phyloP scores from a whole-genome alignment of 2,797 vertebrate species.

The Danio tinwini region DNA sequence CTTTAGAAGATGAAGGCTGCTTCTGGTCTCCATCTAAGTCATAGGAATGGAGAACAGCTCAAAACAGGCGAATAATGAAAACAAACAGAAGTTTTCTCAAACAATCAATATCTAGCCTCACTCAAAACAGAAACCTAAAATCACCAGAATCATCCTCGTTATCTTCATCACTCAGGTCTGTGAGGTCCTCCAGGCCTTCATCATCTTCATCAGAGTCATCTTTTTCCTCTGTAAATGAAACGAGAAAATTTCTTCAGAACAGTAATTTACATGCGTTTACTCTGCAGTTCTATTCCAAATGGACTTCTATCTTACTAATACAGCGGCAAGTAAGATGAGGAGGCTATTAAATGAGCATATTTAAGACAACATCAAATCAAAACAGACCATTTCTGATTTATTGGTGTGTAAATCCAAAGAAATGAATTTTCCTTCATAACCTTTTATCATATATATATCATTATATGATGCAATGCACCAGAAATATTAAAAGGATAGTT shows the following conservation, averaged over 20 bases:
- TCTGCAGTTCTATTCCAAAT: constrained; percentile 41
- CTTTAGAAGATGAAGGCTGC: constrained; percentile 48
- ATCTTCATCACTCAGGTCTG: constrained; percentile 73
- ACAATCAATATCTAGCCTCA: background rate
- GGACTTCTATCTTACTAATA: background rate
- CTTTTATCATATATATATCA: too few species aligned
- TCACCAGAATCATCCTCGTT: constrained; percentile 57
- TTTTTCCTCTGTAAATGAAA: constrained; percentile 65
- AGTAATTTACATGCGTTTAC: background rate
- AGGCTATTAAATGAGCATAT: background rate
- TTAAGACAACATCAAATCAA: background rate
- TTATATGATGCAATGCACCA: background rate
- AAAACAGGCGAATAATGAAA: constrained; percentile 13
- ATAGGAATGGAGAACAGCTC: background rate
- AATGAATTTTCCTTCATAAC: background rate
- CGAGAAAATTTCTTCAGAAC: background rate
- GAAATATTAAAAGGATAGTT: background rate
- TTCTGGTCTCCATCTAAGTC: constrained; percentile 64
- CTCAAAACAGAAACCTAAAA: constrained; percentile 40
- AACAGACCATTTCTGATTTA: background rate
- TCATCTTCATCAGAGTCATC: constrained; percentile 65
- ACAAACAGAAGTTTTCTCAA: constrained; percentile 16
- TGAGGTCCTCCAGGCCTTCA: constrained; percentile 70
- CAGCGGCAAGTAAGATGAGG: background rate
- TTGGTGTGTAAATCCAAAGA: background rate